These are phyloP conservation scores for Bibio marci DNA, from an alignment of 2,888 invertebrate genomes.

Conservation along the genomic window DNA sequence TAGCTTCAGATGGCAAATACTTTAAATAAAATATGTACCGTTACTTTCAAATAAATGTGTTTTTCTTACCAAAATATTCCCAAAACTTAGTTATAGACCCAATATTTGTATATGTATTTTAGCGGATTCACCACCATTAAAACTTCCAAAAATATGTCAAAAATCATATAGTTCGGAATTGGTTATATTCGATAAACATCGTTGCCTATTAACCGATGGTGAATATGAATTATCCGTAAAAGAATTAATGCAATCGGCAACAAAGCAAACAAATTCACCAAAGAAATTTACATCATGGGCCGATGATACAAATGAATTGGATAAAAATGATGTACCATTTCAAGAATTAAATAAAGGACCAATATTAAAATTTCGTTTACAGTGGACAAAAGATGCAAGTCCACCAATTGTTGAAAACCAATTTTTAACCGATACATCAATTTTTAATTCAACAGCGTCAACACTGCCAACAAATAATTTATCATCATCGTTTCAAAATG, in stretches of 20 bases:
- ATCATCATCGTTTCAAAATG: too few species aligned
- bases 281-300: slow-evolving; percentile 55
- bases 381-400: slow-evolving; percentile 55
- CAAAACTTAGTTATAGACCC: too few species aligned
- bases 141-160: too few species aligned
- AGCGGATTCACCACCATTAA: too few species aligned
- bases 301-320: slow-evolving; percentile 13
- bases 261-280: slow-evolving; percentile 37
- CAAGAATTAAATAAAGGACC: slow-evolving; percentile 66
- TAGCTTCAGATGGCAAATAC: too few species aligned
- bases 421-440: not conserved
- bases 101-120: too few species aligned
- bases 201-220: slow-evolving; percentile 72
- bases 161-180: slow-evolving; percentile 42
- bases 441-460: too few species aligned
- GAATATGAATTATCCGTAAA: slow-evolving; percentile 79
- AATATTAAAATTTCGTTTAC: slow-evolving; percentile 65
- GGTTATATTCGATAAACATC: slow-evolving; percentile 76
- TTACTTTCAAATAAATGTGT: too few species aligned
- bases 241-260: slow-evolving; percentile 35
- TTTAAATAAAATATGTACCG: too few species aligned
- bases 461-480: too few species aligned
- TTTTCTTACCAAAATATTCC: too few species aligned
- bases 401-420: slow-evolving; percentile 2
- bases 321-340: slow-evolving; percentile 35